Evolutionary conservation across 2,797 vertebrate genomes (phyloP).

Genomic region (Macroramphosus scolopax): DNA sequence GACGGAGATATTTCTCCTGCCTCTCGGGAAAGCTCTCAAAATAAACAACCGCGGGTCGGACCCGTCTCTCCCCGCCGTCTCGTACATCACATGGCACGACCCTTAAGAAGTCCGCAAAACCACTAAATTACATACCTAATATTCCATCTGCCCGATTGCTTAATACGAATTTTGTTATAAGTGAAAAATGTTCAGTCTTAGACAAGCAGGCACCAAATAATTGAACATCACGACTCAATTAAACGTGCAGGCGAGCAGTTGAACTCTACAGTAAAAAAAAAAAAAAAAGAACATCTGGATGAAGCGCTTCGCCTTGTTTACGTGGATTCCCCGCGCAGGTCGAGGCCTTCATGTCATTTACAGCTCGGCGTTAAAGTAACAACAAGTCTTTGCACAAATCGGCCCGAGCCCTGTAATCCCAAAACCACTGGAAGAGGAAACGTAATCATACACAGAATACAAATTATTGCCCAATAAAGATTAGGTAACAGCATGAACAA

Average conservation of each 20-base stretch:
- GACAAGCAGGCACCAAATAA: conserved; percentile 83
- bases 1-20: conserved; percentile 25
- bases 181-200: conserved; percentile 66
- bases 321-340: conserved; percentile 27
- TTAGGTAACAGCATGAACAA: conserved; percentile 75
- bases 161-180: conserved; percentile 55
- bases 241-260: conserved; percentile 56
- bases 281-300: conserved; percentile 66
- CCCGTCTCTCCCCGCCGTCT: conserved; percentile 47
- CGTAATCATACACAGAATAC: conserved; percentile 70
- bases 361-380: conserved; percentile 44
- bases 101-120: conserved; percentile 71
- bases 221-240: conserved; percentile 75
- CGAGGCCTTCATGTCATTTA: conserved; percentile 57
- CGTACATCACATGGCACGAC: conserved; percentile 63
- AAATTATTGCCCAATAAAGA: conserved; percentile 74
- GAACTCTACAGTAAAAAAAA: conserved; percentile 7
- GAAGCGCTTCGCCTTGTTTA: conserved; percentile 52
- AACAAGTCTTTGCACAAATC: conserved; percentile 43
- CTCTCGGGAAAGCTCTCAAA: conserved; percentile 64
- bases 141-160: conserved; percentile 62
- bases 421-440: conserved; percentile 68
- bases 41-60: conserved; percentile 70
- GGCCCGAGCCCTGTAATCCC: conserved; percentile 59
- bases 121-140: conserved; percentile 79